Percentiles rank a stretch among this genome's conserved stretches.
Conservation (phyloP, 2,797 vertebrate species). For the Heterohyrax brucei region DNA sequence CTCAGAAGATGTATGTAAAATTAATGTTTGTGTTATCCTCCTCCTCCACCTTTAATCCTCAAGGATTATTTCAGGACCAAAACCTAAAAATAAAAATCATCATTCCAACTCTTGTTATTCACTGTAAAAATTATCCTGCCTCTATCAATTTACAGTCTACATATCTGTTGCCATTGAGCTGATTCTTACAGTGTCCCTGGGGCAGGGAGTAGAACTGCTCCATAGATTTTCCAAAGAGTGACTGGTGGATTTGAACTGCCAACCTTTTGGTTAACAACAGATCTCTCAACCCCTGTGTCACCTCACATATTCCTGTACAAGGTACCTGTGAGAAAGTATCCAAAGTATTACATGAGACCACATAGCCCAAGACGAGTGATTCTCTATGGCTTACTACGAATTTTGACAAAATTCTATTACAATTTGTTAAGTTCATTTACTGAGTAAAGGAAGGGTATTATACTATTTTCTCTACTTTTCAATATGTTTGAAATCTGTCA, state of each 20-base stretch:
- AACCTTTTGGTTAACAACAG: too few relatives aligned
- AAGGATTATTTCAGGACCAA: not conserved
- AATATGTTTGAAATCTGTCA: constrained; percentile 13
- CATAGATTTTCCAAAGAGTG: too few relatives aligned
- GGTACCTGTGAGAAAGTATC: not conserved
- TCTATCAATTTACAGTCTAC: not conserved
- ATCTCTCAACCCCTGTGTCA: too few relatives aligned
- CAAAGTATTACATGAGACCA: not conserved
- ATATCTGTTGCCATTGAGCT: not conserved
- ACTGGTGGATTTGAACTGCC: too few relatives aligned
- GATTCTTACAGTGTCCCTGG: too few relatives aligned
- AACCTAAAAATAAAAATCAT: constrained; percentile 19
- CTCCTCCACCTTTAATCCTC: not conserved
- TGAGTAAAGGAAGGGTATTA: not conserved
- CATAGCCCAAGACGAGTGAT: not conserved
- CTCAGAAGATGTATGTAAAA: not conserved
- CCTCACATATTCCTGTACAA: not conserved
- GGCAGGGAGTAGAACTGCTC: too few relatives aligned
- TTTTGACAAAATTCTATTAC: not conserved
- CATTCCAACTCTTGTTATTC: not conserved
- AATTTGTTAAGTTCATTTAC: not conserved
- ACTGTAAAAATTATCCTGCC: not conserved
- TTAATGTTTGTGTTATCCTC: not conserved
- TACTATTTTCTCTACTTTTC: constrained; percentile 6
- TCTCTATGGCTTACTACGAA: not conserved